Evolutionary conservation across 2,113 vertebrate genomes (phyloP).

Genomic region (Lasiurus borealis): DNA sequence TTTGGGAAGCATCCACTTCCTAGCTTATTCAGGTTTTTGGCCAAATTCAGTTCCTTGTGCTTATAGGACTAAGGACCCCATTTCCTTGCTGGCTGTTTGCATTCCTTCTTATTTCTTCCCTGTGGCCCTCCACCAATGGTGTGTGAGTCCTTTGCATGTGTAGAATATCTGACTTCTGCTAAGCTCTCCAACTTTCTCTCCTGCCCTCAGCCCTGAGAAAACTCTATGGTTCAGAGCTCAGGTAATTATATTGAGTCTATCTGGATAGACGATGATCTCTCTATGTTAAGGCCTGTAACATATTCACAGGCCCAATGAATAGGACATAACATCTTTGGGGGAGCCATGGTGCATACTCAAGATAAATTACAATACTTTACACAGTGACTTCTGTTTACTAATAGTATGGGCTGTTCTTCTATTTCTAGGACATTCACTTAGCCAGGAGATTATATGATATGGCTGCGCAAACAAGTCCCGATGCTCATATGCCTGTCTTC

Average conservation of each 20-base stretch:
- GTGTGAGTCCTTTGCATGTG: neutral
- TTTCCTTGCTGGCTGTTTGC: neutral
- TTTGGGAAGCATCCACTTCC: neutral
- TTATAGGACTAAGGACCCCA: neutral
- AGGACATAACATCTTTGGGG: neutral
- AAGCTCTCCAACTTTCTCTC: neutral
- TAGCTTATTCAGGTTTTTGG: neutral
- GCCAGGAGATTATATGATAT: constrained; percentile 73
- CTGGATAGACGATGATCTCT: neutral
- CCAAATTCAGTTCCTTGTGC: neutral
- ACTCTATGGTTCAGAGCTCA: neutral
- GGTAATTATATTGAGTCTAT: neutral
- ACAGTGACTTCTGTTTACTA: constrained; percentile 5
- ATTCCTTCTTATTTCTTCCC: neutral
- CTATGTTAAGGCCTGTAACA: neutral
- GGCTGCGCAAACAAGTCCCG: constrained; percentile 73
- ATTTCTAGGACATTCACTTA: constrained; percentile 70
- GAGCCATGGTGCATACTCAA: neutral
- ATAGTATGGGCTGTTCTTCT: constrained; percentile 7
- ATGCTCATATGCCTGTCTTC: constrained; percentile 71
- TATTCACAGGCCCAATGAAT: neutral
- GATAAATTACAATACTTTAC: constrained; percentile 26
- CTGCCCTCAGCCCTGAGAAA: neutral
- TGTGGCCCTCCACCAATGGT: neutral
- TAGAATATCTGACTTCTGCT: neutral